Evolutionary conservation across 2,113 vertebrate species (phyloP).

Genomic region (Oncorhynchus masou): DNA sequence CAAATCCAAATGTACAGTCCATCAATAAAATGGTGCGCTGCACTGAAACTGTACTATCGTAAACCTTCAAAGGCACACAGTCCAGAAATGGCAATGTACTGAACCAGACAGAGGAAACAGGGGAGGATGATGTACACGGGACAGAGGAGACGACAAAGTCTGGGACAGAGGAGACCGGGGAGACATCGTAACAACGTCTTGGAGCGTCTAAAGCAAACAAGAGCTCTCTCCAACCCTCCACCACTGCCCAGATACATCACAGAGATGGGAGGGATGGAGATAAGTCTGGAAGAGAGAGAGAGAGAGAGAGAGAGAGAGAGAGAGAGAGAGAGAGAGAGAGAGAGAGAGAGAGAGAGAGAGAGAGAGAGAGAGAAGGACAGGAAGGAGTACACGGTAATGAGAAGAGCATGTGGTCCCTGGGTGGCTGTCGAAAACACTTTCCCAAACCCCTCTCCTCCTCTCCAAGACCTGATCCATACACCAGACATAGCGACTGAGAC

Average conservation of each 20-base stretch:
- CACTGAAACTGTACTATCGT: neutral
- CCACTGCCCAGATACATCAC: conserved; percentile 7
- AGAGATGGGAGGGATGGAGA: conserved; percentile 3
- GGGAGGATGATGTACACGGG: neutral
- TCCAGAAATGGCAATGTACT: neutral
- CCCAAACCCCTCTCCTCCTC: conserved; percentile 30
- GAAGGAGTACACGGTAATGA: conserved; percentile 51
- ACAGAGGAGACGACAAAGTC: neutral
- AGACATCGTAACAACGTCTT: neutral
- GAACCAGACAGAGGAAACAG: neutral
- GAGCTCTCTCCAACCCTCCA: neutral
- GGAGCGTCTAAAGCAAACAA: neutral
- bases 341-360: neutral
- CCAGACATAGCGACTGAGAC: conserved; percentile 40
- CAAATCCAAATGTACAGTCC: too few relatives aligned
- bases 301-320: conserved; percentile 5
- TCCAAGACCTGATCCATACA: conserved; percentile 46
- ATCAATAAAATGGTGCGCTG: too few relatives aligned
- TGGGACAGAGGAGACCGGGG: neutral
- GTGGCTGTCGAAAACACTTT: conserved; percentile 45
- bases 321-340: conserved; percentile 1
- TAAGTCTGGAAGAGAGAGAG: neutral
- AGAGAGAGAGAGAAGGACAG: conserved; percentile 8
- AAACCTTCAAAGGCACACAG: neutral
- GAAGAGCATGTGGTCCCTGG: conserved; percentile 56